Base-by-base conservation (phyloP, 2,797 vertebrate genomes). In the Betta splendens region DNA sequence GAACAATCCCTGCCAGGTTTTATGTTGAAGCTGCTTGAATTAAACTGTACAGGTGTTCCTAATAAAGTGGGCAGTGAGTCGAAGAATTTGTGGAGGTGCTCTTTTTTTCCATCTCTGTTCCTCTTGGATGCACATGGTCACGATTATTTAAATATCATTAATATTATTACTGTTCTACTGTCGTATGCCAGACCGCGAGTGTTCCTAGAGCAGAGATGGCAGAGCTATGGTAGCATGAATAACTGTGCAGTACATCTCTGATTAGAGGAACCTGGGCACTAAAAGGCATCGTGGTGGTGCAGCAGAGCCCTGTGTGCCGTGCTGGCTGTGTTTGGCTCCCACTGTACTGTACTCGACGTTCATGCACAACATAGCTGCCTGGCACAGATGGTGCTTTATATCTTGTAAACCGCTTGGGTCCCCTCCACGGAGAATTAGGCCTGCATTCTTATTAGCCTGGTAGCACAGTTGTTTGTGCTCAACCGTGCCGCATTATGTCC, bases 381-480 rank as follows among this genome's bases (percentile, higher is more conserved):
- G 72, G 62, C 70, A 61, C 49, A 64, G 68, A 76, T 39, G 21
- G 32, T 22, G 67, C 49, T 66, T 35, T 57, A 56, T 45, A 39
- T 66, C 68, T 67, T 54, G 45, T 45, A 7, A 8, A 56, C 4
- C 1, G 23, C 67, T 67, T 51, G 28, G 45, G 63, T 63, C 67
- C 50, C 64, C 29, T 53, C 48, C 38, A 17, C 49, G 53, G 58
- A 58, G 43, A 75, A 40, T 64, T 47, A 42, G 65, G 31, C 63
- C 71, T 72, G 78, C 71, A 59, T 73, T 78, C 65, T 80, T 67
- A 81, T 84, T 77, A 76, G 79, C 76, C 72, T 60, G 63, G 49
- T 60, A 76, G 79, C 85, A 77, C 75, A 80, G 80, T 82, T 77
- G 75, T 81, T 79, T 72, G 77, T 77, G 72, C 66, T 83, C 61